Evolutionary conservation across 2,888 invertebrate species (phyloP), one percentile per base, ranked within the genome.

Genomic region (Cabera pusaria): DNA sequence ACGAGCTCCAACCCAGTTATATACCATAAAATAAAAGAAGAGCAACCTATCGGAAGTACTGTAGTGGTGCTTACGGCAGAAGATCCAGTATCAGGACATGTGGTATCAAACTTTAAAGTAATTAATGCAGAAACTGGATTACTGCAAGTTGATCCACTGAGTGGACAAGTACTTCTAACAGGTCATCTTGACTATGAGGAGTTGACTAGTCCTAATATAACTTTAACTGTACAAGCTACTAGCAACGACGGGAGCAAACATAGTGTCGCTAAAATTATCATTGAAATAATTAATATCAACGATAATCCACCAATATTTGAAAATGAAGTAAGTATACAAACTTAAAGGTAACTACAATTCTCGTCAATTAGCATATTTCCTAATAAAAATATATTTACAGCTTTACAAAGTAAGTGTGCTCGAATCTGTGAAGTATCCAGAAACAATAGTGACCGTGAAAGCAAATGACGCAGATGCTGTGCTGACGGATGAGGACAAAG

Each of bases 121-220:
- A 81, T 91, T 0, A 87, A 90, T 38, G 87, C 90, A 0, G 89
- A 90, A 53, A 88, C 88, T 1, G 90, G 90, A 28, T 76, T 90
- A 6, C 78, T 92, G 22, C 90, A 90, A 70, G 86, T 92, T 4
- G 91, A 93, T 14, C 93, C 93, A 26, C 74, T 86, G 14, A 93
- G 93, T 40, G 97, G 96, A 0, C 93, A 93, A 58, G 92, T 97
- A 0, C 92, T 93, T 2, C 79, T 96, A 1, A 93, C 92, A 22
- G 93, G 92, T 53, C 90, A 93, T 37, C 75, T 97, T 10, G 96
- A 97, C 73, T 96, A 94, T 57, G 97, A 97, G 76, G 87, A 89
- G 1, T 66, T 95, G n/a, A 84, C 88, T 1, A 87, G 87, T 27
- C 91, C 92, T 47, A 91, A 92, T 66, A 66, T 87, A 22, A 87